Conservation (phyloP, 2,888 invertebrate species). For the Muscina levida region DNA sequence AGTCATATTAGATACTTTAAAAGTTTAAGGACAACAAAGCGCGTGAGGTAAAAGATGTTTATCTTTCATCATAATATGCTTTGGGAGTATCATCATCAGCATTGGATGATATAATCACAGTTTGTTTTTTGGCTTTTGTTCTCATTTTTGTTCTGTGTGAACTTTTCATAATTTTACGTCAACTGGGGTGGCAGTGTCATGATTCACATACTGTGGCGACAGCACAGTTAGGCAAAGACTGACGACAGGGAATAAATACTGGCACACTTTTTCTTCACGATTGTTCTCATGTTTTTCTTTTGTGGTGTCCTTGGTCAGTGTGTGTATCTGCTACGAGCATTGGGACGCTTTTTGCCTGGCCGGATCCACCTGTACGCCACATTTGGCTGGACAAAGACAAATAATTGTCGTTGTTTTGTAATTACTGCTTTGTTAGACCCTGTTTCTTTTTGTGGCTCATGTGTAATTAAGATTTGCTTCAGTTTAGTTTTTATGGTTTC, state of each 20-base stretch:
- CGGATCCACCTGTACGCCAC: not conserved
- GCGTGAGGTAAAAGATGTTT: conserved; percentile 68
- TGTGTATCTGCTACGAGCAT: conserved; percentile 48
- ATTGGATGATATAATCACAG: conserved; percentile 71
- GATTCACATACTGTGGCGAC: not conserved
- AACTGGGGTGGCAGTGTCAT: not conserved
- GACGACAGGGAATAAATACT: conserved; percentile 47
- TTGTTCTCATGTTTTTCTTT: conserved; percentile 9
- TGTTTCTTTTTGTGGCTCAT: conserved; percentile 51
- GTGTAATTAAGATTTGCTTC: conserved; percentile 62
- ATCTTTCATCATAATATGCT: conserved; percentile 76
- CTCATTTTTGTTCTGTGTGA: conserved; percentile 12
- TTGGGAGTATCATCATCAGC: conserved; percentile 70
- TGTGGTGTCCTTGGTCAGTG: conserved; percentile 43
- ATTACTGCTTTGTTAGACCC: conserved; percentile 62
- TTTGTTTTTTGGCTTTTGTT: conserved; percentile 14
- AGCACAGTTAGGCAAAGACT: too few species aligned
- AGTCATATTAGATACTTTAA: not conserved
- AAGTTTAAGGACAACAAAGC: conserved; percentile 45
- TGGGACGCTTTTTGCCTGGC: conserved; percentile 20
- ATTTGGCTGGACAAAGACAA: conserved; percentile 64
- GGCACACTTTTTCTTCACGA: conserved; percentile 12
- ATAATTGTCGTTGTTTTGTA: conserved; percentile 72
- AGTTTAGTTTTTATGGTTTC: conserved; percentile 20
- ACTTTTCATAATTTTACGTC: not conserved